Percentiles rank a stretch among this genome's conserved stretches.
Conservation (phyloP, 2,888 invertebrate species). For the Dasypogon diadema region DNA sequence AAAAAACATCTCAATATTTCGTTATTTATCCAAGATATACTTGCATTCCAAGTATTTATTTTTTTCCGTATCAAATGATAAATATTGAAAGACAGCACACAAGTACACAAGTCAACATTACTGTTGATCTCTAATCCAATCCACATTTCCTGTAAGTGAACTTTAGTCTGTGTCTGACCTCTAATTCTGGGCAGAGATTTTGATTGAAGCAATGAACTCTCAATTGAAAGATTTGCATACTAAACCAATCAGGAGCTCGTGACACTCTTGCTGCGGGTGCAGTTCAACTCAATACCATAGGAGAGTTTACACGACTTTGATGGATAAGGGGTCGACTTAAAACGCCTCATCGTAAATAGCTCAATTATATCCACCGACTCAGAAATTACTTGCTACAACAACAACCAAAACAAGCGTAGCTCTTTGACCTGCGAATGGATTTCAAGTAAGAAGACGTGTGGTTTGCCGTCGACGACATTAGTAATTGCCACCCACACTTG, state of each 20-base stretch:
- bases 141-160: conserved; percentile 33
- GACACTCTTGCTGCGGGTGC: conserved; percentile 43
- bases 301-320: not conserved
- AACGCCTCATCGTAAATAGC: not conserved
- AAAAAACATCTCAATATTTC: too few species aligned
- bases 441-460: not conserved
- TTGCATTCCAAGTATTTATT: too few species aligned
- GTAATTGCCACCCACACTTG: too few species aligned
- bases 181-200: conserved; percentile 28
- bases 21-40: too few species aligned
- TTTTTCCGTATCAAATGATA: too few species aligned
- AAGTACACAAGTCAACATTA: not conserved
- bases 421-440: not conserved
- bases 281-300: not conserved
- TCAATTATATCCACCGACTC: not conserved
- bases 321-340: not conserved
- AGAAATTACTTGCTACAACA: not conserved
- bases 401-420: not conserved
- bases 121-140: conserved; percentile 16
- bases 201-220: conserved; percentile 57
- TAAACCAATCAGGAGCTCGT: conserved; percentile 52
- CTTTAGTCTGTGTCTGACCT: conserved; percentile 33
- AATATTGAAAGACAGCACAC: too few species aligned
- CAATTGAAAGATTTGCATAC: conserved; percentile 57
- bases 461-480: not conserved